A percentile compares a stretch with the other conserved stretches of the same genome.
Conservation (phyloP, 2,113 vertebrate species). For the Myiozetetes cayanensis region DNA sequence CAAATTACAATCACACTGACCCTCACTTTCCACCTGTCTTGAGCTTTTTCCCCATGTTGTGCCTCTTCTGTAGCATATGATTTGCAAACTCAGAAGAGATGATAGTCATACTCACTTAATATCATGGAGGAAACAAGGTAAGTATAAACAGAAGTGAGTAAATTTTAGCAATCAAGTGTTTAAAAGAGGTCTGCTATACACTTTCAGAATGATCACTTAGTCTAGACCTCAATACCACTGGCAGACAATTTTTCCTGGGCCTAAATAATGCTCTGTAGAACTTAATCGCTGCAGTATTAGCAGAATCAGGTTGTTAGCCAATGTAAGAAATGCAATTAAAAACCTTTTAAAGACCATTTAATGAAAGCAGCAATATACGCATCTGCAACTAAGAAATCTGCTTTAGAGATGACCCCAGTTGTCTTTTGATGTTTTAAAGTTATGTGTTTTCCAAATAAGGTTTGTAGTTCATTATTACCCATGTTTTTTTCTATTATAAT, state of each 20-base stretch:
- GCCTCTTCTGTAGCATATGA: neutral
- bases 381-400: neutral
- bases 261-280: neutral
- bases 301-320: neutral
- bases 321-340: slow-evolving; percentile 21
- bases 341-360: neutral
- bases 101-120: neutral
- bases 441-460: slow-evolving; percentile 7
- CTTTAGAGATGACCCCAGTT: neutral
- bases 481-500: slow-evolving; percentile 25
- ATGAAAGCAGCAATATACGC: neutral
- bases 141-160: neutral
- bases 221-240: neutral
- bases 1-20: neutral
- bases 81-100: neutral
- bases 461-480: neutral
- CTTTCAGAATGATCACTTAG: neutral
- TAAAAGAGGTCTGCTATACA: neutral
- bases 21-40: neutral
- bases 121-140: neutral
- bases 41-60: neutral
- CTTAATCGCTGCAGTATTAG: neutral
- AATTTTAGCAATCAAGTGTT: neutral
- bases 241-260: neutral
- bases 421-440: neutral